Conservation (phyloP, 1,140 invertebrate genomes). For the Venustaconcha ellipsiformis region DNA sequence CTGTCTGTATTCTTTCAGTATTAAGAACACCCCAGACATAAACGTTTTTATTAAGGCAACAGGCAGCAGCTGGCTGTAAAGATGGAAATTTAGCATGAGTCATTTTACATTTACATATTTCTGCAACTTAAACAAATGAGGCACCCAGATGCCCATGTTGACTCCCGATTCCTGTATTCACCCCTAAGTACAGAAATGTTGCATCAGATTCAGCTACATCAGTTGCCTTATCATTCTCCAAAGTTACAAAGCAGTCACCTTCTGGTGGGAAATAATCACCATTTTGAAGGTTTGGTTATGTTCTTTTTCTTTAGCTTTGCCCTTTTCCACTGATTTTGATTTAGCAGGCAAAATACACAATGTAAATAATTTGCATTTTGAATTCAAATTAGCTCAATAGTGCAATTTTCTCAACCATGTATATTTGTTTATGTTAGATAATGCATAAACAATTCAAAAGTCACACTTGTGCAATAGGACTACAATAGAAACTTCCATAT, state of each 20-base stretch:
- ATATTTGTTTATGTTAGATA: no score
- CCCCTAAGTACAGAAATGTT: constrained; percentile 7
- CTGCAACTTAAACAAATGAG: not conserved
- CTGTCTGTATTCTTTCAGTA: constrained; percentile 6
- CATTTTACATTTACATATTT: constrained; percentile 1
- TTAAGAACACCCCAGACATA: constrained; percentile 5
- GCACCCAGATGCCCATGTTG: constrained; percentile 4
- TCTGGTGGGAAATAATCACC: constrained; percentile 7
- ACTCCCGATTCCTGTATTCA: not conserved
- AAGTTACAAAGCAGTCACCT: constrained; percentile 6
- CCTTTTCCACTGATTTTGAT: constrained; percentile 6
- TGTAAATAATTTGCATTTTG: not conserved
- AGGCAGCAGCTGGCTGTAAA: constrained; percentile 8
- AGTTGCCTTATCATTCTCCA: not conserved
- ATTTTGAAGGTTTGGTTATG: not conserved
- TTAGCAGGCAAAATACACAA: not conserved
- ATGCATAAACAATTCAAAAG: no score
- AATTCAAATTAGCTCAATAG: no score
- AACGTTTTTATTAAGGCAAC: not conserved
- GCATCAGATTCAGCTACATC: not conserved
- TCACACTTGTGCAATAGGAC: no score
- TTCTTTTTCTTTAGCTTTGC: constrained; percentile 5
- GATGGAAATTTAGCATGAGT: not conserved
- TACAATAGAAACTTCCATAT: no score
- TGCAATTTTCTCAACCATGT: no score